These are phyloP conservation scores for Plutomurus gul DNA, from an alignment of 1,140 invertebrate genomes.

Conservation along the genomic window DNA sequence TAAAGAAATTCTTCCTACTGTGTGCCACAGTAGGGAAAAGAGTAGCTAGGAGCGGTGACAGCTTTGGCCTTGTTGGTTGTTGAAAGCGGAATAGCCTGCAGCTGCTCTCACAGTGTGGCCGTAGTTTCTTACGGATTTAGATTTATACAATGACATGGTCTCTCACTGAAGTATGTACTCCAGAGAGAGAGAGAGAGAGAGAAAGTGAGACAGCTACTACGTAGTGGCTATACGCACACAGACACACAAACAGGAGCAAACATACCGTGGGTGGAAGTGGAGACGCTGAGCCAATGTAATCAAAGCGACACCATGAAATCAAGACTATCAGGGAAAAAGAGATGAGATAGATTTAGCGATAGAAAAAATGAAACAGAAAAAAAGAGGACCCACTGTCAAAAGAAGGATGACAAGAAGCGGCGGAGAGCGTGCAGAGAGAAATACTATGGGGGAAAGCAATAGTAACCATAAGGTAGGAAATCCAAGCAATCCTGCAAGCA, in stretches of 20 bases:
- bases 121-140: not conserved
- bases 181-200: not conserved
- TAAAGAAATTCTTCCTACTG: too few species aligned
- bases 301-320: constrained; percentile 28
- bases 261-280: not conserved
- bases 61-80: not conserved
- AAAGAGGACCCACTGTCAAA: constrained; percentile 19
- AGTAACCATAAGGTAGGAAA: constrained; percentile 8
- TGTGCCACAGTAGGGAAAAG: too few species aligned
- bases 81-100: constrained; percentile 17
- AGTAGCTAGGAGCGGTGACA: too few species aligned
- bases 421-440: not conserved
- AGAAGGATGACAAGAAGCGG: not conserved
- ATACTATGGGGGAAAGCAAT: not conserved
- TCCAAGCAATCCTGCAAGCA: not conserved
- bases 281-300: not conserved
- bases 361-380: not conserved
- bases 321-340: constrained; percentile 19
- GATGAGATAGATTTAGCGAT: constrained; percentile 17
- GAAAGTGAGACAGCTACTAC: not conserved
- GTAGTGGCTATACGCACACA: too few species aligned
- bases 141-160: constrained; percentile 2
- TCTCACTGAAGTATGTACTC: not conserved
- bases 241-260: not conserved
- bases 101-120: constrained; percentile 3